Percentiles rank a stretch among this genome's conserved stretches.
phyloP scores from a whole-genome alignment of 2,888 invertebrate genomes.

The Drosophila recens region DNA sequence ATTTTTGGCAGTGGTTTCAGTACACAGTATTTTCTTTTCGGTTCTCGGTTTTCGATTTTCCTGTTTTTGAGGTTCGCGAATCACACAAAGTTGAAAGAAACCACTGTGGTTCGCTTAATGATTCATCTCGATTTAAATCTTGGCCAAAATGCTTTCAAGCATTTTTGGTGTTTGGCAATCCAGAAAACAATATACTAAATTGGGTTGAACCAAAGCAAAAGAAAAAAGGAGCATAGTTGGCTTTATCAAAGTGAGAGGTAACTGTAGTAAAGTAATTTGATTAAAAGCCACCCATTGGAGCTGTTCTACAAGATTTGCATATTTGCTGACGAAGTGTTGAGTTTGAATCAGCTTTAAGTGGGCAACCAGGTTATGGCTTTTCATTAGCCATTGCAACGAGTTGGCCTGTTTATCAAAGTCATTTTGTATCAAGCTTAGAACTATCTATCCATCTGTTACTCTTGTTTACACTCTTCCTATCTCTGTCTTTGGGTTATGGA shows the following conservation, averaged over 20 bases:
- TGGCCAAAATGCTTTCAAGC: conserved; percentile 9
- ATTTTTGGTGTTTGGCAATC: conserved; percentile 24
- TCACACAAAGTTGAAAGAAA: background rate
- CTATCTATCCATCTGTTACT: background rate
- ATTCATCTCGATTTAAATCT: conserved; percentile 11
- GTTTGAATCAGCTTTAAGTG: conserved; percentile 4
- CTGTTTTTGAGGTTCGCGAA: conserved; percentile 8
- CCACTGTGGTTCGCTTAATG: conserved; percentile 10
- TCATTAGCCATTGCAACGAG: conserved; percentile 49
- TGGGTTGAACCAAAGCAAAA: conserved; percentile 36
- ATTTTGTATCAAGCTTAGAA: conserved; percentile 27
- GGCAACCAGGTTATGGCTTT: conserved; percentile 47
- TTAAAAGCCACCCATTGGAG: conserved; percentile 59
- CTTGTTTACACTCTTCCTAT: background rate
- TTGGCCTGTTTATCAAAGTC: conserved; percentile 51
- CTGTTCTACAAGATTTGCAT: conserved; percentile 59
- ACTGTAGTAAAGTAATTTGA: conserved; percentile 67
- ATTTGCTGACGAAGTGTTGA: conserved; percentile 59
- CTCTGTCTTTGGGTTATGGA: conserved; percentile 24
- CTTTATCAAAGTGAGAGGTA: conserved; percentile 25
- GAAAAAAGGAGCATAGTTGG: conserved; percentile 47
- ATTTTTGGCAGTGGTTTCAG: conserved; percentile 22
- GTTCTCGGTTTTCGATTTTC: too few relatives aligned
- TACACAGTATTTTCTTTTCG: background rate
- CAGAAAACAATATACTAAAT: conserved; percentile 55